Conservation (phyloP, 2,797 vertebrate genomes). For the Sorex maritimensis region DNA sequence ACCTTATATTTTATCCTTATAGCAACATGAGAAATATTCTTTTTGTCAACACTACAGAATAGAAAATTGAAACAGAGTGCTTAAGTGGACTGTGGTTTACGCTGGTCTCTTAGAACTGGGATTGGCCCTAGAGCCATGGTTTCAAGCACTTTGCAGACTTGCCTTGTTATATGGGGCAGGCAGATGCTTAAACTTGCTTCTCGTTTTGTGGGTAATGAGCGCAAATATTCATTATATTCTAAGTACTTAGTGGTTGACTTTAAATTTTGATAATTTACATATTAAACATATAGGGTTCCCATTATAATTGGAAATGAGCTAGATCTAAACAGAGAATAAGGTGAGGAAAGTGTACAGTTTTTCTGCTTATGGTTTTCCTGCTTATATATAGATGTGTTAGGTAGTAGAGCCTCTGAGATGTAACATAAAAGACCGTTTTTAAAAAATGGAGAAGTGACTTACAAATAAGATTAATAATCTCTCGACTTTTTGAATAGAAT, state of each 20-base stretch:
- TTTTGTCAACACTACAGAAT: neutral
- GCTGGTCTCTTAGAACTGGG: neutral
- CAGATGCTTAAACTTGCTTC: neutral
- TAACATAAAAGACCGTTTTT: neutral
- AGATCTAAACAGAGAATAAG: slow-evolving; percentile 33
- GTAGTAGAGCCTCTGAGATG: neutral
- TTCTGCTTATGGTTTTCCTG: slow-evolving; percentile 41
- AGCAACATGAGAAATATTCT: neutral
- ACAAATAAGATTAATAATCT: slow-evolving; percentile 38
- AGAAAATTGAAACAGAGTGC: neutral
- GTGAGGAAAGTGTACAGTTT: neutral
- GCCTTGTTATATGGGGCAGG: neutral
- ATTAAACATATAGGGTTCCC: neutral
- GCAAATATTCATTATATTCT: slow-evolving; percentile 31
- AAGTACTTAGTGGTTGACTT: slow-evolving; percentile 44
- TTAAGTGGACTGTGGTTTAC: neutral
- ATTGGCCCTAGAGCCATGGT: neutral
- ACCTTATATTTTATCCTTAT: neutral
- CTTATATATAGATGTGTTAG: slow-evolving; percentile 53
- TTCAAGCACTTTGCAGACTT: neutral
- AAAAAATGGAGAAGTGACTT: slow-evolving; percentile 57
- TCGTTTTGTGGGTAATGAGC: neutral
- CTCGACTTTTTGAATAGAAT: neutral
- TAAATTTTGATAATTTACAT: slow-evolving; percentile 27
- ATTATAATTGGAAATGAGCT: neutral